Percentiles rank a stretch among this genome's conserved stretches.
Evolutionary conservation across 1,140 invertebrate genomes (phyloP).

Genomic region (Drosophila orena): DNA sequence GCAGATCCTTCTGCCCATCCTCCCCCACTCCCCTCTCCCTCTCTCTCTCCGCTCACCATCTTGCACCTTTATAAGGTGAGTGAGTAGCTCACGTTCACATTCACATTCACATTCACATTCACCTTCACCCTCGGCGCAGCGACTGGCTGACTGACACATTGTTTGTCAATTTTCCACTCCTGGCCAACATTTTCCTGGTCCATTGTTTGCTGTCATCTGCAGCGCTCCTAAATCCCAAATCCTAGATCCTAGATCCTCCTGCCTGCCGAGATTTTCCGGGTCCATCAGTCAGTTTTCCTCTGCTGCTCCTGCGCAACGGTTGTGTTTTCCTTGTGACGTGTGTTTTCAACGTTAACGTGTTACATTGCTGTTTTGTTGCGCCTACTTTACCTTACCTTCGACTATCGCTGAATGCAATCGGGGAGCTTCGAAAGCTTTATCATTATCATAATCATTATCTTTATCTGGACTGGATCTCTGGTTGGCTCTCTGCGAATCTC

Average conservation of each 20-base stretch:
- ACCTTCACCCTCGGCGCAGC: conserved; percentile 29
- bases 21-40: conserved; percentile 11
- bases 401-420: background rate
- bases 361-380: background rate
- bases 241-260: background rate
- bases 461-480: conserved; percentile 15
- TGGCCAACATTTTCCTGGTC: conserved; percentile 65
- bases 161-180: conserved; percentile 82
- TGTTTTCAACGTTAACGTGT: conserved; percentile 3
- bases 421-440: conserved; percentile 40
- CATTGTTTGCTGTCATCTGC: conserved; percentile 79
- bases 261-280: conserved; percentile 35
- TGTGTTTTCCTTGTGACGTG: conserved; percentile 35
- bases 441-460: too few species aligned
- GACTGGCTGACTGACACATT: conserved; percentile 43
- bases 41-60: conserved; percentile 8
- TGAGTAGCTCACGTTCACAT: conserved; percentile 21
- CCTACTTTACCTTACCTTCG: background rate
- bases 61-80: conserved; percentile 32
- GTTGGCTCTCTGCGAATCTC: conserved; percentile 4
- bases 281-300: conserved; percentile 59
- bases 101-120: conserved; percentile 13
- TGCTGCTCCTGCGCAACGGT: conserved; percentile 63
- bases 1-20: conserved; percentile 58
- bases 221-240: conserved; percentile 21